phyloP scores from a whole-genome alignment of 2,888 invertebrate genomes.

The Drosophila engyochracea region DNA sequence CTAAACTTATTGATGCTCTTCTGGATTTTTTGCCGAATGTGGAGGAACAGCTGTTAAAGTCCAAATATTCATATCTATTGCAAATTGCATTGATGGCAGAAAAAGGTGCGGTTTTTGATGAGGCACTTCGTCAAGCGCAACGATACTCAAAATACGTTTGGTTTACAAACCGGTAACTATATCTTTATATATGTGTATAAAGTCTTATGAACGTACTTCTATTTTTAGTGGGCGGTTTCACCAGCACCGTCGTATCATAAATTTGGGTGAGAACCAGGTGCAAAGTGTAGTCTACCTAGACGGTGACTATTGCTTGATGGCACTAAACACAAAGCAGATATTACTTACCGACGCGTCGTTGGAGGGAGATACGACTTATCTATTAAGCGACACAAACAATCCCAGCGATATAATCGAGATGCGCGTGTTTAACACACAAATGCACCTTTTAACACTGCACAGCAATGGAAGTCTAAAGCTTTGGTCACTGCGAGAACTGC shows the following conservation, averaged over 20 bases:
- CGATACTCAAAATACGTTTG: slow-evolving; percentile 79
- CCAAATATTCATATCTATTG: slow-evolving; percentile 79
- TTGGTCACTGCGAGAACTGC: slow-evolving; percentile 72
- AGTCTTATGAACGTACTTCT: neutral
- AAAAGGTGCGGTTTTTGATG: slow-evolving; percentile 70
- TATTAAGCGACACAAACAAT: slow-evolving; percentile 65
- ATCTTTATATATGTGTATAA: neutral
- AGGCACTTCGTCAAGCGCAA: slow-evolving; percentile 81
- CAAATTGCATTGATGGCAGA: slow-evolving; percentile 82
- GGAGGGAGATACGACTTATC: slow-evolving; percentile 73
- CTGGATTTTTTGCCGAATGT: slow-evolving; percentile 82
- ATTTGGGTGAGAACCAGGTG: slow-evolving; percentile 71
- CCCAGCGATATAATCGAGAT: slow-evolving; percentile 67
- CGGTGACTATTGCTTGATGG: slow-evolving; percentile 81
- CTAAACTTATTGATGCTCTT: slow-evolving; percentile 46
- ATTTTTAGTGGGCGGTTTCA: slow-evolving; percentile 82
- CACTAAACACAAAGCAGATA: slow-evolving; percentile 74
- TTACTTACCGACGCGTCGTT: slow-evolving; percentile 82
- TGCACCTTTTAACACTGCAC: slow-evolving; percentile 82
- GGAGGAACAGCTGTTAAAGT: slow-evolving; percentile 83
- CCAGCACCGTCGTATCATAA: slow-evolving; percentile 83
- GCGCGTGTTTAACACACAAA: slow-evolving; percentile 74
- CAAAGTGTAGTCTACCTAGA: slow-evolving; percentile 76
- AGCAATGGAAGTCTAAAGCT: slow-evolving; percentile 80
- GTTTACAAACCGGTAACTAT: slow-evolving; percentile 82